A percentile compares a stretch with the other conserved stretches of the same genome.
These are phyloP conservation scores for Diplolepis rosae DNA, from an alignment of 2,888 invertebrate genomes.

Conservation along the genomic window DNA sequence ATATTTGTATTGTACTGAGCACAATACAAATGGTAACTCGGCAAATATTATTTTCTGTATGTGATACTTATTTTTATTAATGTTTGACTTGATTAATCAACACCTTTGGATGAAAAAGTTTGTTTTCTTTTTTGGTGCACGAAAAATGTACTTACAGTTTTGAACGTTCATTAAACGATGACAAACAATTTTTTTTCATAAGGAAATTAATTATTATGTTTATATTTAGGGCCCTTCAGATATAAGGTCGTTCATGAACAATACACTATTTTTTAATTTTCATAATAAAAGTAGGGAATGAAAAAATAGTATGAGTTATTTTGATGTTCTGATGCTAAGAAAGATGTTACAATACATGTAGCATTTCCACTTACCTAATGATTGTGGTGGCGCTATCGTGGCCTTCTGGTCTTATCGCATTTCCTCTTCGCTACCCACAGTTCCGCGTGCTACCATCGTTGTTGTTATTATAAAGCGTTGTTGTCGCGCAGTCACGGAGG, in stretches of 20 bases:
- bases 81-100: too few species aligned
- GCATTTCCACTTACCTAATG: conserved; percentile 69
- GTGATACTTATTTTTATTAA: too few species aligned
- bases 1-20: too few species aligned
- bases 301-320: not conserved
- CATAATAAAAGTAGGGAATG: not conserved
- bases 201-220: too few species aligned
- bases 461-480: conserved; percentile 45
- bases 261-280: not conserved
- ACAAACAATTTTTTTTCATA: too few species aligned
- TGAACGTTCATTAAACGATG: too few species aligned
- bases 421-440: conserved; percentile 71
- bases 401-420: conserved; percentile 66
- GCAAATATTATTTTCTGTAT: too few species aligned
- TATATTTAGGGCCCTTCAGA: too few species aligned
- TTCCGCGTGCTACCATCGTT: conserved; percentile 32
- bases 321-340: not conserved
- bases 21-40: too few species aligned
- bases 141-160: too few species aligned
- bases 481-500: conserved; percentile 40
- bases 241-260: not conserved
- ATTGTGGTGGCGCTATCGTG: conserved; percentile 58
- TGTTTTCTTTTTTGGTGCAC: too few species aligned
- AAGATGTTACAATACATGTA: conserved; percentile 50
- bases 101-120: too few species aligned